Base-by-base conservation (phyloP, 2,113 vertebrate species). In the Aegotheles bennettii region DNA sequence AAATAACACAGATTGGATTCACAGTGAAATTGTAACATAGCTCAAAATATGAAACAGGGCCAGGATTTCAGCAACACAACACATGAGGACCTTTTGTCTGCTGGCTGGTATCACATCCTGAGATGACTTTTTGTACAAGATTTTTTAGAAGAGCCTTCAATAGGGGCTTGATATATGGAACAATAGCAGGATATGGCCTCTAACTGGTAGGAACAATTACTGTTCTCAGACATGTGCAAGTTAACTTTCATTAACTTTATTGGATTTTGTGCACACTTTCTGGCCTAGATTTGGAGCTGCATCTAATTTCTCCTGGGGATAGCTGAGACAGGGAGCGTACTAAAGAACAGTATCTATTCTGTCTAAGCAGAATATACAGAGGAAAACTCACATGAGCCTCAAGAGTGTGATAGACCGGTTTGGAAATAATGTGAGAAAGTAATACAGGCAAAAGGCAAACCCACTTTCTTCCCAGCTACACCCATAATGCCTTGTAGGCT, bases 141-240 rank as follows among this genome's bases (percentile, higher is more conserved):
- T 75, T 89, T 90, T 93, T 95, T 68, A 95, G 64, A 71, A 93
- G 56, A 92, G 78, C 88, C 88, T 95, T 90, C 93, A 96, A 81
- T 68, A 64, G 76, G 26, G 18, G 68, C 45, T 95, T 92, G 76
- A 90, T 93, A 90, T 75, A 75, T 53, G 50, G 65, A 96, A 97
- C 94, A 97, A 96, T 94, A 89, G 93, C 75, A 97, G 94, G 95
- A 96, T 97, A 56, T 71, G 83, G 92, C 85, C 93, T 90, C 93
- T 97, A 88, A 92, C 73, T 92, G 76, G 63, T 87, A 92, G 60
- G 68, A 96, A 95, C 94, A 94, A 92, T 77, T 81, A 74, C 68
- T 88, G 85, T 80, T 94, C 83, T 63, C 82, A 93, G 82, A 75
- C 43, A 93, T 74, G 68, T 81, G 88, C 90, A 94, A 95, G 90